These are phyloP conservation scores for Yasuhikotakia modesta DNA, from an alignment of 2,797 vertebrate species.

Conservation along the genomic window DNA sequence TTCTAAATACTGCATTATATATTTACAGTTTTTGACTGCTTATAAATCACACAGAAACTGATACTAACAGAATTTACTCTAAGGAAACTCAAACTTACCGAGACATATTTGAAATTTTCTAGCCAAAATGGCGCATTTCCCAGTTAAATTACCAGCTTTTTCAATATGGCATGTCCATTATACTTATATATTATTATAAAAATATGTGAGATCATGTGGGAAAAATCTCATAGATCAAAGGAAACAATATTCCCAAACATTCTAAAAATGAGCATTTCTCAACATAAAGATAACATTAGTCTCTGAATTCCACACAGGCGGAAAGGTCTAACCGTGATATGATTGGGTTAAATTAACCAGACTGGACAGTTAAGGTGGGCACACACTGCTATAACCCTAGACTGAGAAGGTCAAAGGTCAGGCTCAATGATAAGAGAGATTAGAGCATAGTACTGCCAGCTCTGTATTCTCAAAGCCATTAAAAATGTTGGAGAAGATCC, in stretches of 20 bases:
- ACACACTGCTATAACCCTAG: not conserved
- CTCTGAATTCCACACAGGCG: slow-evolving; percentile 2
- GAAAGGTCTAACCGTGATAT: not conserved
- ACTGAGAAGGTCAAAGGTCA: not conserved
- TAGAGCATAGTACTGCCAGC: not conserved
- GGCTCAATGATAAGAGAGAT: slow-evolving; percentile 8
- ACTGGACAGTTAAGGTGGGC: not conserved
- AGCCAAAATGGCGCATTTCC: not conserved
- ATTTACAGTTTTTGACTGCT: not conserved
- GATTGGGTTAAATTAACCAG: not conserved
- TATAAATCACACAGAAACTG: not conserved
- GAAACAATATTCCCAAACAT: slow-evolving; percentile 7
- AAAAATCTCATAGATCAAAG: not conserved
- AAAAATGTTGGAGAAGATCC: slow-evolving; percentile 1
- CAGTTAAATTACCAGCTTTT: not conserved
- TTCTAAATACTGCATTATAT: too few species aligned
- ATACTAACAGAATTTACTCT: not conserved
- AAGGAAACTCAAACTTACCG: not conserved
- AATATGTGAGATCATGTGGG: not conserved
- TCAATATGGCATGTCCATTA: not conserved
- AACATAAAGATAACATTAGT: not conserved
- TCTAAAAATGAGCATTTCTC: slow-evolving; percentile 8
- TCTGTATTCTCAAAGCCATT: not conserved
- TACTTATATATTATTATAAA: not conserved
- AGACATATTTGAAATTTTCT: not conserved